Evolutionary conservation across 2,113 vertebrate species (phyloP), one percentile per base, ranked within the genome.

Genomic region (Sceloporus tristichus): DNA sequence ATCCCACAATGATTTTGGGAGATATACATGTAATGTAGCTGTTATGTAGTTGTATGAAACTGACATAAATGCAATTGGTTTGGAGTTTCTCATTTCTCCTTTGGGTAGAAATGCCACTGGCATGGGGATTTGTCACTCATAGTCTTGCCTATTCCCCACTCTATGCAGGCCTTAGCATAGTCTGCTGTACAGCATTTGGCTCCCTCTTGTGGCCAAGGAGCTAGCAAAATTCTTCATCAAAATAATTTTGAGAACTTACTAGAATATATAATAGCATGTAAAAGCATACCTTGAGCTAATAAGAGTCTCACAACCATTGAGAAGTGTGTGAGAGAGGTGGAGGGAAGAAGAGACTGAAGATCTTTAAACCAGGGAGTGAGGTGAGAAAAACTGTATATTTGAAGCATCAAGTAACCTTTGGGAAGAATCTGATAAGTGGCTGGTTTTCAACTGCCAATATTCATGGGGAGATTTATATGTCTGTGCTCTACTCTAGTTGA

Each of bases 1-100:
- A 91, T 94, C 93, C 91, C 94, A 90, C 95, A 91, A 92, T 93
- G 84, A 90, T 95, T 93, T 93, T 92, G 93, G 94, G 93, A 94
- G 91, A 93, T 97, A 94, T 96, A 94, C 83, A 97, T 96, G 94
- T 97, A 95, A 97, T 92, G 95, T 96, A 97, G 96, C 94, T 96
- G 93, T 95, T 97, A 91, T 96, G 96, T 97, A 97, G 92, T 93
- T 95, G 85, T 94, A 95, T 96, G 82, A 94, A 94, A 92, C 92
- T 90, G 90, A 94, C 75, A 92, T 91, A 96, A 93, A 92, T 85
- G 85, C 16, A 1, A 74, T 87, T 94, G 95, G 86, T 85, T 92
- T 9, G 77, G 65, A 5, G 23, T 82, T 78, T 56, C 75, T 89
- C n/a, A 85, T 16, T 54, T 87, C 93, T 89, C 90, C 70, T 53